These are phyloP conservation scores for Darevskia nairensis DNA, from an alignment of 2,797 vertebrate species.

Conservation along the genomic window DNA sequence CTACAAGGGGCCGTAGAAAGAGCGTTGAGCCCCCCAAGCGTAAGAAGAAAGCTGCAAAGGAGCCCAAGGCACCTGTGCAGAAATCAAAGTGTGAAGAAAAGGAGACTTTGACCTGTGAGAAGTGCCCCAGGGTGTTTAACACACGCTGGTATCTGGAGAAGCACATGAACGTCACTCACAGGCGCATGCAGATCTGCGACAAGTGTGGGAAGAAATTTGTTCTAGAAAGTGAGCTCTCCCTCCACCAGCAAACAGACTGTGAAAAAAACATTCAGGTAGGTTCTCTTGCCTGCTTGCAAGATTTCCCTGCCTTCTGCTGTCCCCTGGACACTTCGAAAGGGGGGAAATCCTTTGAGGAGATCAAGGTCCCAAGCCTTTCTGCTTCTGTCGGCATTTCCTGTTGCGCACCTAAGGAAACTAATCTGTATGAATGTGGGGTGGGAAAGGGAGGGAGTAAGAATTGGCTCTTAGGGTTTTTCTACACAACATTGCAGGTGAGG, in stretches of 20 bases:
- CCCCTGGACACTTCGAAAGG: conserved; percentile 64
- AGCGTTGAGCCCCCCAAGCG: conserved; percentile 84
- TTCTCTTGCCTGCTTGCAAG: conserved; percentile 68
- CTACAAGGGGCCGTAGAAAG: conserved; percentile 87
- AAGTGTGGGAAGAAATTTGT: conserved; percentile 99
- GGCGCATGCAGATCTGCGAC: conserved; percentile 99
- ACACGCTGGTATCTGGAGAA: conserved; percentile 99
- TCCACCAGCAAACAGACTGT: conserved; percentile 99
- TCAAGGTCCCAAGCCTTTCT: conserved; percentile 58
- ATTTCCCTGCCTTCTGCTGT: conserved; percentile 64
- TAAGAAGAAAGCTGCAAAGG: conserved; percentile 84
- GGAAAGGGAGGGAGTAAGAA: conserved; percentile 48
- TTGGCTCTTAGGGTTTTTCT: conserved; percentile 56
- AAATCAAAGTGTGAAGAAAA: conserved; percentile 91
- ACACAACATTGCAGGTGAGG: conserved; percentile 11
- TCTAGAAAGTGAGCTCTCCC: conserved; percentile 97
- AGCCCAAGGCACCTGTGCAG: conserved; percentile 79
- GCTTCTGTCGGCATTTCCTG: conserved; percentile 54
- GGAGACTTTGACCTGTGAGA: conserved; percentile 95
- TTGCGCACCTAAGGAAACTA: conserved; percentile 63
- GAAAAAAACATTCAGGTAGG: conserved; percentile 99
- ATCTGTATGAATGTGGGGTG: conserved; percentile 59
- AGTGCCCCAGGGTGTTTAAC: conserved; percentile 98
- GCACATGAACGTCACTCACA: conserved; percentile 99
- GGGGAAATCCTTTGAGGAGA: conserved; percentile 72